Percentiles rank a stretch among this genome's conserved stretches.
These are phyloP conservation scores for Pseudolaguvia tuberculata DNA, from an alignment of 2,113 vertebrate genomes.

Conservation along the genomic window DNA sequence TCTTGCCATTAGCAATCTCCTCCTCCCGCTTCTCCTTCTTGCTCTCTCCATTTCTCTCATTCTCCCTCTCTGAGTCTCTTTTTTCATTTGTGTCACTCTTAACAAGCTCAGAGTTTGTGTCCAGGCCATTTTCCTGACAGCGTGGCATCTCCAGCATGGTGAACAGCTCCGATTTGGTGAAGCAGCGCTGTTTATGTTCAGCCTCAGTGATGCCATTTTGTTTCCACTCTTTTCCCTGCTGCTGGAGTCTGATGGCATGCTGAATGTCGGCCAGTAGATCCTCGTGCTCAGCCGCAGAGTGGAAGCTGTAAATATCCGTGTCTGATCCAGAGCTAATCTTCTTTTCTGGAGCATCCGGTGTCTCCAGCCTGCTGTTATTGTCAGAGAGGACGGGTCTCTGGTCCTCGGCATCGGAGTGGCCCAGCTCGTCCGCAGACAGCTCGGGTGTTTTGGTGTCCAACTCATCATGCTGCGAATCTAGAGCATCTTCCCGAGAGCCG, in stretches of 20 bases:
- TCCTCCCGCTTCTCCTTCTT: constrained; percentile 36
- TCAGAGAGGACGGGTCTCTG: constrained; percentile 66
- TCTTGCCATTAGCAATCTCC: constrained; percentile 27
- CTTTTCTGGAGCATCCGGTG: constrained; percentile 65
- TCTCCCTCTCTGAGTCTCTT: not conserved
- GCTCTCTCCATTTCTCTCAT: not conserved
- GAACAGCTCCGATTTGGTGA: constrained; percentile 58
- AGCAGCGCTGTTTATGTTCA: constrained; percentile 52
- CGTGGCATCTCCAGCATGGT: constrained; percentile 50
- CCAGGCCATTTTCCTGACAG: constrained; percentile 52
- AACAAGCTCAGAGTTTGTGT: not conserved
- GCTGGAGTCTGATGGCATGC: constrained; percentile 86
- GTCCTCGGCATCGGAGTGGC: constrained; percentile 79
- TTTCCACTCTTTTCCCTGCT: constrained; percentile 65
- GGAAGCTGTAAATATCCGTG: constrained; percentile 96
- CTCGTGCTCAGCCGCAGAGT: constrained; percentile 91
- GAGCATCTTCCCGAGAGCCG: constrained; percentile 83
- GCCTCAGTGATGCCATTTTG: constrained; percentile 50
- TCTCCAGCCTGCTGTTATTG: constrained; percentile 63
- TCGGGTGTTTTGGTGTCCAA: constrained; percentile 88
- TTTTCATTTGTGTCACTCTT: not conserved
- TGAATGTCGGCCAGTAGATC: constrained; percentile 96
- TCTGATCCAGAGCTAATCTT: constrained; percentile 90
- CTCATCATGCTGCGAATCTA: constrained; percentile 74
- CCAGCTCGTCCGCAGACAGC: constrained; percentile 85